Percentiles rank a stretch among this genome's conserved stretches.
phyloP scores from a whole-genome alignment of 2,888 invertebrate species.

The Fabriciana adippe region DNA sequence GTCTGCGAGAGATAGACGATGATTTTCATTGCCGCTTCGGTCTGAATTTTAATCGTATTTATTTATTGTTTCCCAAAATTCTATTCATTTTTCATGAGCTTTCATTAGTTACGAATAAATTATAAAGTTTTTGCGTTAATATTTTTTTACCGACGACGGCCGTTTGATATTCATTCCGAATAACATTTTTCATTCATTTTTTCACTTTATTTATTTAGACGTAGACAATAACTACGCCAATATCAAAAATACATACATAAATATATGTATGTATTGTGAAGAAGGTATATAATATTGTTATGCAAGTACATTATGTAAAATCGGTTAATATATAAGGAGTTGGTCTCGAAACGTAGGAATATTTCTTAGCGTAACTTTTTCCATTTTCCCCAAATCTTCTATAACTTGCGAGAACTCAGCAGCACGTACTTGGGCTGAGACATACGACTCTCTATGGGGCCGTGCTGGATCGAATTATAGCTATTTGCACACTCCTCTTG shows the following conservation, averaged over 20 bases:
- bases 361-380: conserved; percentile 1
- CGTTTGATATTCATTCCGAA: too few species aligned
- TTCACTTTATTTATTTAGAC: too few species aligned
- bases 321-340: neutral
- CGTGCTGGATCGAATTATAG: conserved; percentile 63
- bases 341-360: neutral
- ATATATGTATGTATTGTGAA: too few species aligned
- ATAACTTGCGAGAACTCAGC: conserved; percentile 29
- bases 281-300: neutral
- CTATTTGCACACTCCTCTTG: conserved; percentile 57
- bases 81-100: conserved; percentile 20
- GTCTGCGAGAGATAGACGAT: conserved; percentile 10
- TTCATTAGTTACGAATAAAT: conserved; percentile 17
- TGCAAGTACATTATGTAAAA: neutral
- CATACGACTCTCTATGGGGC: conserved; percentile 58
- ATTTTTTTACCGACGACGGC: too few species aligned
- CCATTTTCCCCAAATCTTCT: conserved; percentile 8
- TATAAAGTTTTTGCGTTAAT: neutral
- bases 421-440: conserved; percentile 36
- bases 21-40: neutral
- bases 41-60: conserved; percentile 6
- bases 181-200: too few species aligned
- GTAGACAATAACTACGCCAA: too few species aligned
- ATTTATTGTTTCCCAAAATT: conserved; percentile 13
- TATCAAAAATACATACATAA: too few species aligned